phyloP scores from a whole-genome alignment of 2,888 invertebrate species.

The Epistrophe eligans region DNA sequence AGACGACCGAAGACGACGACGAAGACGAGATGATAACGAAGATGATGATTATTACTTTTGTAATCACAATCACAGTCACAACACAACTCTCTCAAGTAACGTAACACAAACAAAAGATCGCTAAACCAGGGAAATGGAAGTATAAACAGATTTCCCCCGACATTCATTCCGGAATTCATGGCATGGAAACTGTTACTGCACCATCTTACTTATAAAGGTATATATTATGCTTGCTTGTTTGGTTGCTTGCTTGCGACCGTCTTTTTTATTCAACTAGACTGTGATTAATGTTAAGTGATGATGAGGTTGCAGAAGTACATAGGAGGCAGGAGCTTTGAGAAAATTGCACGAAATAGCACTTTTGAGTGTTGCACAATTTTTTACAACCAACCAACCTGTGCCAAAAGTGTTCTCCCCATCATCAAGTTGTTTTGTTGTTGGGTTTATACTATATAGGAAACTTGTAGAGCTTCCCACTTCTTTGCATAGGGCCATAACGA shows the following conservation, averaged over 20 bases:
- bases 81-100: slow-evolving; percentile 27
- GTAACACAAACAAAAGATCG: slow-evolving; percentile 47
- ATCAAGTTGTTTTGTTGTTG: slow-evolving; percentile 17
- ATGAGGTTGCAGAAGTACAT: background rate
- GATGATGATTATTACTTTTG: slow-evolving; percentile 30
- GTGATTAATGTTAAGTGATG: slow-evolving; percentile 34
- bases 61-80: background rate
- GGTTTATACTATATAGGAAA: slow-evolving; percentile 1
- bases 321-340: background rate
- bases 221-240: background rate
- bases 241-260: background rate
- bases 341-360: slow-evolving; percentile 43
- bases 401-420: slow-evolving; percentile 29
- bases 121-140: slow-evolving; percentile 36
- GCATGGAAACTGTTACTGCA: slow-evolving; percentile 34
- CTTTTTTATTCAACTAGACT: slow-evolving; percentile 4
- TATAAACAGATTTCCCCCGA: slow-evolving; percentile 36
- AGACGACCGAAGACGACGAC: background rate
- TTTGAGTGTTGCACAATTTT: slow-evolving; percentile 30
- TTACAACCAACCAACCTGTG: slow-evolving; percentile 19
- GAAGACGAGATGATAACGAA: background rate
- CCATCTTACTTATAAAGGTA: background rate
- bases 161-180: slow-evolving; percentile 31
- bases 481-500: slow-evolving; percentile 3
- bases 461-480: slow-evolving; percentile 59